phyloP scores from a whole-genome alignment of 2,888 invertebrate genomes.

The Tribolium freemani region DNA sequence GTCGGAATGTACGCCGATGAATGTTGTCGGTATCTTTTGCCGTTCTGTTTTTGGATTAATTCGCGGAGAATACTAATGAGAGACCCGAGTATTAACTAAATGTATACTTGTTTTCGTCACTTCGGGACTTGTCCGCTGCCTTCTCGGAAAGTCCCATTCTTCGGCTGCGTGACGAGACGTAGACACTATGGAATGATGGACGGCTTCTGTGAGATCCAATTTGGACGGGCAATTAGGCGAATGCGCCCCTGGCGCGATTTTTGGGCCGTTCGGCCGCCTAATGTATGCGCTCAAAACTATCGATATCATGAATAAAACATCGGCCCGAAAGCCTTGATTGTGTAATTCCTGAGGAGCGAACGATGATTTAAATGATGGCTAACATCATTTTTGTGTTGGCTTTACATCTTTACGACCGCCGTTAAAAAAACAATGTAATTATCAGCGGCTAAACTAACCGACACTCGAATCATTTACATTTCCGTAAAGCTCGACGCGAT shows the following conservation, averaged over 20 bases:
- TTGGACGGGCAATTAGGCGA: constrained; percentile 51
- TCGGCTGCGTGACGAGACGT: constrained; percentile 43
- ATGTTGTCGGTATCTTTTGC: constrained; percentile 65
- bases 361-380: constrained; percentile 45
- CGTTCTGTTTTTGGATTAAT: constrained; percentile 68
- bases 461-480: constrained; percentile 44
- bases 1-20: constrained; percentile 63
- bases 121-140: constrained; percentile 51
- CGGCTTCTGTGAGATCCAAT: constrained; percentile 48
- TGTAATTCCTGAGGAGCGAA: constrained; percentile 42
- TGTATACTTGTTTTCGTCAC: constrained; percentile 66
- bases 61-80: constrained; percentile 68
- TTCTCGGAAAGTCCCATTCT: constrained; percentile 42
- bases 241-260: constrained; percentile 43
- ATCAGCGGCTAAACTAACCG: constrained; percentile 43
- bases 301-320: constrained; percentile 44
- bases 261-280: constrained; percentile 9
- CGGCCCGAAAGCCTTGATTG: constrained; percentile 46
- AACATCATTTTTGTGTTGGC: constrained; percentile 46
- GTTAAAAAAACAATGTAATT: constrained; percentile 47
- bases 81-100: constrained; percentile 64
- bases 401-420: constrained; percentile 44
- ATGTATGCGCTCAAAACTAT: constrained; percentile 36
- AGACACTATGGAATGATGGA: constrained; percentile 53
- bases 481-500: constrained; percentile 6